Evolutionary conservation across 2,888 invertebrate genomes (phyloP).

Genomic region (Cheilosia variabilis): DNA sequence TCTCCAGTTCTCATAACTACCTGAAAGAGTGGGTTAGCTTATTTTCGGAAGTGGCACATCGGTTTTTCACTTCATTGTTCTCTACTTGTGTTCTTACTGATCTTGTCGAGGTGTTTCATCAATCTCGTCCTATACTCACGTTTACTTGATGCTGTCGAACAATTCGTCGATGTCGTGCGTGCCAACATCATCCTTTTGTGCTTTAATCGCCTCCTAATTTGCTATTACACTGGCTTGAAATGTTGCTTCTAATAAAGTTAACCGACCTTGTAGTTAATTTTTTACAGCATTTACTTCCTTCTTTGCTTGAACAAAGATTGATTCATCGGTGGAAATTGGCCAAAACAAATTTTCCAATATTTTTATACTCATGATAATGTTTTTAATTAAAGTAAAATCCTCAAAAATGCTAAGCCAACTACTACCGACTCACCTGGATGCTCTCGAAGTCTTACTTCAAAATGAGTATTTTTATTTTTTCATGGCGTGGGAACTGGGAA

Average conservation of each 20-base stretch:
- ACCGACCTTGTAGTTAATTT: neutral
- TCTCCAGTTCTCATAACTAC: too few species aligned
- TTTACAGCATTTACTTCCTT: neutral
- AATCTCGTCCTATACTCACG: neutral
- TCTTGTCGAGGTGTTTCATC: neutral
- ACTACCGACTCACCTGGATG: too few species aligned
- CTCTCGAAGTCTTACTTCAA: too few species aligned
- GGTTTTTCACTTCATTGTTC: neutral
- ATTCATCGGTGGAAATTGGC: too few species aligned
- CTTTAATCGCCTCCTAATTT: neutral
- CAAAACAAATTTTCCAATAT: too few species aligned
- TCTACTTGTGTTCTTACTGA: neutral
- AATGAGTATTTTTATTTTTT: too few species aligned
- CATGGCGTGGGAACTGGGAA: too few species aligned
- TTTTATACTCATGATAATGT: too few species aligned
- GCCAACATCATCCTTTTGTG: neutral
- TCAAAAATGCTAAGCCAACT: too few species aligned
- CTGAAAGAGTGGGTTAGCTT: neutral
- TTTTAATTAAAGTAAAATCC: too few species aligned
- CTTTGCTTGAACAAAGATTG: too few species aligned
- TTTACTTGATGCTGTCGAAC: neutral
- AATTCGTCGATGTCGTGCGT: conserved; percentile 1
- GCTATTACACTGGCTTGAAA: neutral
- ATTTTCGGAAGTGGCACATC: neutral
- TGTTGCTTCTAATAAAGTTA: neutral